phyloP scores from a whole-genome alignment of 2,888 invertebrate genomes.

The Napeogenes inachia region DNA sequence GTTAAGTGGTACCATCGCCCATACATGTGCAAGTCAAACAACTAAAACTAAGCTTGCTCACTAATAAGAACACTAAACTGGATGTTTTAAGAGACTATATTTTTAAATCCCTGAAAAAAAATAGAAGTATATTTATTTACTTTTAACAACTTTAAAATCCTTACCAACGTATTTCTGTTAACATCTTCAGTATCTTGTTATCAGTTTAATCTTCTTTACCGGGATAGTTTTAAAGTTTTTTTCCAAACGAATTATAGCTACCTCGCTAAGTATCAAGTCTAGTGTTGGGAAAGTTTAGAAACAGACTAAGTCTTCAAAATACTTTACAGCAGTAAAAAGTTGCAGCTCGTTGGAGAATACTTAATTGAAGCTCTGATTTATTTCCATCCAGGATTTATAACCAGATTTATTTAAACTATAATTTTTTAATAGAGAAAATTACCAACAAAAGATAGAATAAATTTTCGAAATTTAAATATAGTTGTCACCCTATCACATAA shows the following conservation, averaged over 20 bases:
- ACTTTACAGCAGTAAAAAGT: not conserved
- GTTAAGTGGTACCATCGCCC: no score
- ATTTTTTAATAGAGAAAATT: not conserved
- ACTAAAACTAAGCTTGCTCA: no score
- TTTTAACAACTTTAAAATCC: no score
- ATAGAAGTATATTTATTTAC: no score
- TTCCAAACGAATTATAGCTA: slow-evolving; percentile 2
- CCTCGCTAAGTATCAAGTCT: slow-evolving; percentile 1
- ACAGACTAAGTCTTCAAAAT: slow-evolving; percentile 2
- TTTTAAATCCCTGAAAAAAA: no score
- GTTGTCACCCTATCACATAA: slow-evolving; percentile 31
- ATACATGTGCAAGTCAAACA: no score
- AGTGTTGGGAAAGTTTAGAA: slow-evolving; percentile 2
- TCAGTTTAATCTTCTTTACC: slow-evolving; percentile 3
- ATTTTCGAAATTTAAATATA: not conserved
- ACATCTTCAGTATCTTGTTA: slow-evolving; percentile 5
- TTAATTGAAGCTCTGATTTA: slow-evolving; percentile 1
- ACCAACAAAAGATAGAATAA: not conserved
- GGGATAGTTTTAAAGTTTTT: slow-evolving; percentile 5
- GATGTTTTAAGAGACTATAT: no score
- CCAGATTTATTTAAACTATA: not conserved
- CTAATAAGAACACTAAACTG: no score
- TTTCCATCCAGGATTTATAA: not conserved
- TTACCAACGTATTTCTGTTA: not conserved
- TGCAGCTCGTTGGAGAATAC: slow-evolving; percentile 2